Conservation (phyloP, 2,797 vertebrate genomes). For the Enteromius trimaculatus region DNA sequence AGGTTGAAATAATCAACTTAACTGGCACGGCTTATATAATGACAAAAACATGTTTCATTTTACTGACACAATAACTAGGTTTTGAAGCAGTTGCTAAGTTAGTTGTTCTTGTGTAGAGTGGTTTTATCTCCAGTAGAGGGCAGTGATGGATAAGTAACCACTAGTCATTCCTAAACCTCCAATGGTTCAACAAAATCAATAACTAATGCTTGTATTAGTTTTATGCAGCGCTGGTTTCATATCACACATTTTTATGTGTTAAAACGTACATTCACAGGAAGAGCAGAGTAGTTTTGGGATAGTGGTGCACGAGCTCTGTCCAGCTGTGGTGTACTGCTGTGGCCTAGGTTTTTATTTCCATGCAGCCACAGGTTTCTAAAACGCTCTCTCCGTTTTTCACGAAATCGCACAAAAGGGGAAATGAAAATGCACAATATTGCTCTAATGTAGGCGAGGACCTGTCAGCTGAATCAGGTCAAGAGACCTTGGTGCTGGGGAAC, state of each 20-base stretch:
- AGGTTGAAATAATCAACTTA: neutral
- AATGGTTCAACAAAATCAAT: neutral
- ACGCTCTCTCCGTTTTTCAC: conserved; percentile 30
- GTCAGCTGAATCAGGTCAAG: conserved; percentile 10
- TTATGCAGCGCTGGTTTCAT: neutral
- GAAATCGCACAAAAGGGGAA: conserved; percentile 58
- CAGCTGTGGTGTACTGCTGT: neutral
- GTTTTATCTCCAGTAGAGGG: neutral
- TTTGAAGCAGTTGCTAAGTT: neutral
- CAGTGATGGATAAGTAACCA: conserved; percentile 7
- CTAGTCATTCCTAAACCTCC: neutral
- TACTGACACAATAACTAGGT: neutral
- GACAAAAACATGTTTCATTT: neutral
- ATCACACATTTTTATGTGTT: neutral
- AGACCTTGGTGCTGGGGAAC: neutral
- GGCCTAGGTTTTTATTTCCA: conserved; percentile 19
- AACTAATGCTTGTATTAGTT: neutral
- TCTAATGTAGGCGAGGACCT: conserved; percentile 4
- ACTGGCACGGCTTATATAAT: no score
- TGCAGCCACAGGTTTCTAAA: neutral
- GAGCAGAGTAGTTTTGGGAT: neutral
- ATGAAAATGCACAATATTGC: conserved; percentile 48
- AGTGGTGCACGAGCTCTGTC: neutral
- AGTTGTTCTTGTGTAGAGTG: neutral
- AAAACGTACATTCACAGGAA: neutral